Percentiles rank a stretch among this genome's conserved stretches.
Evolutionary conservation across 2,888 invertebrate species (phyloP).

Genomic region (Epinotia demarniana): DNA sequence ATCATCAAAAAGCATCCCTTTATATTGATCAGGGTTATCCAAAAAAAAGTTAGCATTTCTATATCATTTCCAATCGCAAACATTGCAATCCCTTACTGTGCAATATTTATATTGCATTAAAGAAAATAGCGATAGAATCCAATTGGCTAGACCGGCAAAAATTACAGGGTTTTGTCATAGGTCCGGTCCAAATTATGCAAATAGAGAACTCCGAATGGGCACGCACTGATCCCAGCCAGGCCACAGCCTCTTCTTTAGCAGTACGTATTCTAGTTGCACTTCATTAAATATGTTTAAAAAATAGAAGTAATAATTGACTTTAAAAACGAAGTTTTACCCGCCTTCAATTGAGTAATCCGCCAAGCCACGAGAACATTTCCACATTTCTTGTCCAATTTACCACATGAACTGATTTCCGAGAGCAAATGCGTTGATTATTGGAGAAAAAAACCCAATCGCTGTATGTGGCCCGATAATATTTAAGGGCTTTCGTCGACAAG

Average conservation of each 20-base stretch:
- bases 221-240: slow-evolving; percentile 25
- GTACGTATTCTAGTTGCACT: slow-evolving; percentile 6
- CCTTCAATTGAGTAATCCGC: too few species aligned
- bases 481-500: too few species aligned
- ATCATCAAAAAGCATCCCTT: too few species aligned
- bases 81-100: neutral
- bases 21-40: too few species aligned
- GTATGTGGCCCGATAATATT: too few species aligned
- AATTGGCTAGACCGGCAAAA: slow-evolving; percentile 38
- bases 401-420: too few species aligned
- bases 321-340: too few species aligned
- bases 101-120: neutral
- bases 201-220: slow-evolving; percentile 39
- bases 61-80: neutral
- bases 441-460: too few species aligned
- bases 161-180: slow-evolving; percentile 43
- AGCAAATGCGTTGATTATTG: too few species aligned
- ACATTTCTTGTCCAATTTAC: too few species aligned
- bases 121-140: slow-evolving; percentile 28
- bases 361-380: too few species aligned
- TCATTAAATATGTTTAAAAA: neutral
- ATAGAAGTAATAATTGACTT: too few species aligned
- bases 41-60: neutral
- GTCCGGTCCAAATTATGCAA: slow-evolving; percentile 42
- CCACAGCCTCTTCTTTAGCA: slow-evolving; percentile 14